Evolutionary conservation across 2,888 invertebrate genomes (phyloP), one percentile per base, ranked within the genome.

Genomic region (Pterostichus madidus): DNA sequence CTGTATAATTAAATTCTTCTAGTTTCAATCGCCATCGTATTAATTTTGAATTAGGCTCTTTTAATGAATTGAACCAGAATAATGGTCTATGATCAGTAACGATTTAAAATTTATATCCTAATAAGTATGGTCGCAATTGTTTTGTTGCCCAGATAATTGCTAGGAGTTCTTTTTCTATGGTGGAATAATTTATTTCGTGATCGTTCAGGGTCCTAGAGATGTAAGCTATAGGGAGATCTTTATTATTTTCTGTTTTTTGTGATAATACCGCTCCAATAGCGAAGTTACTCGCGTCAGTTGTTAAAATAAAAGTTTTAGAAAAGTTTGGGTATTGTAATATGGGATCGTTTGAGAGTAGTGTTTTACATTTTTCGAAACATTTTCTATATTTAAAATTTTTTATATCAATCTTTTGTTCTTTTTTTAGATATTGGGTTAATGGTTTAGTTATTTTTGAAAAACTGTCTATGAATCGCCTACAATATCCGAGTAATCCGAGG

Each of bases 401-500:
- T 15, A 56, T 56, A 56, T 56, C 56, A 8, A 17, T 17, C 17
- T 15, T 56, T 5, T 56, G 56, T 56, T 5, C 56, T 5, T 56
- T 56, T 6, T 56, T 56, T 10, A 56, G 17, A 17, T 24, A 56
- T 17, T 56, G 13, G 1, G 56, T 56, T 24, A 56, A 11, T 15
- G 88, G 88, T 85, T 88, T 87, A 2, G 87, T 86, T 1, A 87
- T 84, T 84, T 86, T 85, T 11, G 86, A 84, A 77, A 87, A 85
- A 46, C 86, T 79, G 44, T 79, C 53, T 8, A 86, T 87, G 61
- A 87, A 89, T 31, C 87, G 84, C 5, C 88, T 85, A 44, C 88
- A 89, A 76, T 87, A 88, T n/a, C 86, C 86, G 3, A 85, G 75
- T n/a, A 87, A 84, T 32, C 87, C 87, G 82, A 88, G 80, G 71